phyloP scores from a whole-genome alignment of 2,113 vertebrate genomes.

The Callorhinus ursinus region DNA sequence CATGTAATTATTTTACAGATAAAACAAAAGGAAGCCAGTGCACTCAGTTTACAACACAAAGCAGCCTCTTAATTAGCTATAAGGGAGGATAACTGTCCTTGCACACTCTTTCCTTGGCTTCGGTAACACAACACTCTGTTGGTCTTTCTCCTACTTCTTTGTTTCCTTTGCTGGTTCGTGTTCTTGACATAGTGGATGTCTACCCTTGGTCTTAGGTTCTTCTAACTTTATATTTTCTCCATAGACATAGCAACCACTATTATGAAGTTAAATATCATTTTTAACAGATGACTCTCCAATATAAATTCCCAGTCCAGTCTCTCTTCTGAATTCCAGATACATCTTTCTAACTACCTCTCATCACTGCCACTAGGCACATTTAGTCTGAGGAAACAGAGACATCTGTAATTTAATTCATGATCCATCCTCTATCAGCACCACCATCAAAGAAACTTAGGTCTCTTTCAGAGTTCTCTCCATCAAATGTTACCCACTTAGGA shows the following conservation, averaged over 20 bases:
- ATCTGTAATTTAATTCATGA: background rate
- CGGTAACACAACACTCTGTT: background rate
- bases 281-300: background rate
- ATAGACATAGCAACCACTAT: background rate
- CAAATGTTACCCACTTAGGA: background rate
- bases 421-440: background rate
- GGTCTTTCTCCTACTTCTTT: background rate
- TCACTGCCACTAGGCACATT: background rate
- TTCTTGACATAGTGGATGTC: background rate
- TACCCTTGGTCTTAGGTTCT: background rate
- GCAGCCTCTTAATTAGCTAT: background rate
- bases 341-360: background rate
- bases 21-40: background rate
- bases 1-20: background rate
- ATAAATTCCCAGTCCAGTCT: background rate
- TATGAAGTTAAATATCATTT: slow-evolving; percentile 7
- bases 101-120: background rate
- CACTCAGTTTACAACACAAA: background rate
- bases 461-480: background rate
- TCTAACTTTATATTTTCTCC: background rate
- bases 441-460: background rate
- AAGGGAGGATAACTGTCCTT: background rate
- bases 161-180: background rate
- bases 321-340: background rate
- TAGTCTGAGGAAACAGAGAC: background rate